Base-by-base conservation (phyloP, 2,797 vertebrate species). In the Epinephelus awoara region DNA sequence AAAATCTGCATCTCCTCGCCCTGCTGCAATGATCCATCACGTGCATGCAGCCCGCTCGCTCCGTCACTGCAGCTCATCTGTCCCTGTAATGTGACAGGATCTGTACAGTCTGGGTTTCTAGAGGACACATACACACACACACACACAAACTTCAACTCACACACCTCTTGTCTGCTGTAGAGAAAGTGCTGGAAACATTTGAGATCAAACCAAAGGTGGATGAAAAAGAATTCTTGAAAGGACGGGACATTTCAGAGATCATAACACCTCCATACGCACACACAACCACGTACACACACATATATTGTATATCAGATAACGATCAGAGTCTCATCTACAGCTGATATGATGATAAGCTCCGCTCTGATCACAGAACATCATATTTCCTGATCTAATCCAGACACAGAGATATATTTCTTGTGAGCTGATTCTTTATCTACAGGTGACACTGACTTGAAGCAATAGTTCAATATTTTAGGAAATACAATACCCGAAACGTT, bases 21-120 rank as follows among this genome's bases (percentile, higher is more conserved):
- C 54, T 63, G 79, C 88, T 86, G 83, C 89, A 87, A 83, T 49
- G 56, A 88, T 88, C 87, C 83, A 85, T 90, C 86, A 83, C 72
- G 61, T 70, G 78, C 82, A 56, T 52, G 81, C 42, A 38, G 61
- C 67, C 46, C 21, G 59, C 64, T 68, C 19, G 21, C 68, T 80
- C 77, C 63, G 40, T 86, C 82, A 69, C 80, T 62, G 77, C 64
- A 69, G 66, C 85, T 83, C 84, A 86, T 85, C 87, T 80, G 83
- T 83, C 80, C 73, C 82, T 64, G 80, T 75, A 78, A 88, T 89
- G 78, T 82, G 84, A 85, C 86, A 82, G 77, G 75, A 72, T 58
- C 54, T 67, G 70, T 72, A 69, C 62, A 77, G 69, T 27, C 57
- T 50, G 67, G 19, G 34, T 27, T 51, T 46, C 58, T 62, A 61